Evolutionary conservation across 1,140 invertebrate genomes (phyloP), one percentile per base, ranked within the genome.

Genomic region (Aphis craccivora): DNA sequence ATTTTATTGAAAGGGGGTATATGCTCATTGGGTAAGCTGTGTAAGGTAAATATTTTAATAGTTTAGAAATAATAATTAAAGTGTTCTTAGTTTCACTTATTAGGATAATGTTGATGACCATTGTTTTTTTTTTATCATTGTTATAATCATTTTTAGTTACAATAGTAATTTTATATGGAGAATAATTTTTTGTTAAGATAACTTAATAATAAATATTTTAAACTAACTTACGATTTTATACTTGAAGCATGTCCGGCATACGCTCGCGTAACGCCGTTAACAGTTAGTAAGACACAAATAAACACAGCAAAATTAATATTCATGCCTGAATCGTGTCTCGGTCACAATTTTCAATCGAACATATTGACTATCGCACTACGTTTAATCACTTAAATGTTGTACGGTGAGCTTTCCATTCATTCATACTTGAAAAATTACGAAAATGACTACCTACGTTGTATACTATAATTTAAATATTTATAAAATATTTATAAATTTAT

Each of bases 171-270:
- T 76, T n/a, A 76, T 76, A 18, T 2, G 14, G 8, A n/a, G 14
- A n/a, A n/a, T 0, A n/a, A 76, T 18, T n/a, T 0, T 6, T n/a
- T 0, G 14, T n/a, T n/a, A 18, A 76, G 4, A n/a, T n/a, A 76
- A 76, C 4, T n/a, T 76, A n/a, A 76, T n/a, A 76, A n/a, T 67
- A n/a, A n/a, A 67, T 67, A 76, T 76, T 76, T n/a, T 76, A 76
- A 18, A n/a, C 86, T 37, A 30, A 93, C 91, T 93, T 55, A 93
- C 91, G 91, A 93, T 25, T 93, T 93, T 40, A 93, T 40, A 55
- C 81, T 93, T 18, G 91, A 86, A 25, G 91, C 91, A 40, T 93
- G 91, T 55, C 91, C 91, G 48, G 91, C 91, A 48, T 86, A 93
- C 35, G 81, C 14, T 83, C 43, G 76, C n/a, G 91, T 51, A 35